Percentiles rank a stretch among this genome's conserved stretches.
These are phyloP conservation scores for Drosophila paulistorum DNA, from an alignment of 1,140 invertebrate species.

Conservation along the genomic window DNA sequence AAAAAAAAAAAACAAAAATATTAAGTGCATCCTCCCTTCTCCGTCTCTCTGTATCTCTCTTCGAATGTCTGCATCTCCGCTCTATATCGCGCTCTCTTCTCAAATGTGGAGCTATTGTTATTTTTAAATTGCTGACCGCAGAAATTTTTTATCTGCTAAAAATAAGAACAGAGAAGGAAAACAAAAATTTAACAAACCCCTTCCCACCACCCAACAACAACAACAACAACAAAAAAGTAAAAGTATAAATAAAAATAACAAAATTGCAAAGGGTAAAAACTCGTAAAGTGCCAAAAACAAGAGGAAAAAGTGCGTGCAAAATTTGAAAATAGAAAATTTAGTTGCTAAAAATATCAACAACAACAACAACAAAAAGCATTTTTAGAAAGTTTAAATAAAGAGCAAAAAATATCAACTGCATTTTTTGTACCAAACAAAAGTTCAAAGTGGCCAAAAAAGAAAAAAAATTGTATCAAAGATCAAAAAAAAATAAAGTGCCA, in stretches of 20 bases:
- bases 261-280: constrained; percentile 72
- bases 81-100: constrained; percentile 14
- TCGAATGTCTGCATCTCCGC: not conserved
- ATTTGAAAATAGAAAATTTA: constrained; percentile 12
- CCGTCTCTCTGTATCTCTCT: constrained; percentile 6
- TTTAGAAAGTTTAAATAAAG: constrained; percentile 4
- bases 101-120: constrained; percentile 68
- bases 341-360: constrained; percentile 18
- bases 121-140: constrained; percentile 77
- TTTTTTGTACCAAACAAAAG: constrained; percentile 28
- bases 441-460: constrained; percentile 24
- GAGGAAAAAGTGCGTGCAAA: constrained; percentile 17
- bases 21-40: constrained; percentile 47
- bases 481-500: constrained; percentile 38
- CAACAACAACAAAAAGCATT: constrained; percentile 29
- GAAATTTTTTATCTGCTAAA: constrained; percentile 59
- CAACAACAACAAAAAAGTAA: constrained; percentile 40
- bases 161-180: constrained; percentile 60
- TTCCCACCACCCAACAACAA: too few species aligned
- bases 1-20: not conserved
- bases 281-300: constrained; percentile 66
- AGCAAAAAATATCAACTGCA: constrained; percentile 21
- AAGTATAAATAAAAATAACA: constrained; percentile 56
- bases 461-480: not conserved
- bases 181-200: constrained; percentile 17